phyloP scores from a whole-genome alignment of 2,113 vertebrate genomes.

The Microtus ochrogaster region DNA sequence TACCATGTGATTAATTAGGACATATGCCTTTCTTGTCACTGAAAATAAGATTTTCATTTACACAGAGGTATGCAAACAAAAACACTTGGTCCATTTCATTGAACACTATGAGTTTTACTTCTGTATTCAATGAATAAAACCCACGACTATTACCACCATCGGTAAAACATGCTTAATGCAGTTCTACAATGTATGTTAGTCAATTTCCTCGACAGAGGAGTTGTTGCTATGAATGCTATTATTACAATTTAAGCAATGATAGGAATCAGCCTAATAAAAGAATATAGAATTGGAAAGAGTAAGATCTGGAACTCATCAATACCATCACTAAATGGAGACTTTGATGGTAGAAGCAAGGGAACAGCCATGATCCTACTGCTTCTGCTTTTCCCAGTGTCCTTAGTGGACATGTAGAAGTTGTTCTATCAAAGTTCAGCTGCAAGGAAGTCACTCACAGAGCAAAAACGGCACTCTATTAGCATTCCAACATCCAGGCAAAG shows the following conservation, averaged over 20 bases:
- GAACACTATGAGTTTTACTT: background rate
- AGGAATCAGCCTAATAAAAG: background rate
- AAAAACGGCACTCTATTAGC: background rate
- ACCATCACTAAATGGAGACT: background rate
- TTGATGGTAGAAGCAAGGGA: background rate
- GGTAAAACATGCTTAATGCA: constrained; percentile 3
- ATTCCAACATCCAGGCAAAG: background rate
- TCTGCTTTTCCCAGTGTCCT: background rate
- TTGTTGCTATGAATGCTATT: background rate
- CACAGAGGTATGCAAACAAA: constrained; percentile 26
- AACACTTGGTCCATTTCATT: background rate
- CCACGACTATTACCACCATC: background rate
- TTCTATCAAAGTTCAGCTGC: background rate
- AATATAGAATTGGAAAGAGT: background rate
- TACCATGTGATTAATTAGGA: background rate
- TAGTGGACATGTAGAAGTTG: background rate
- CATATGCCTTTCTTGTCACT: background rate
- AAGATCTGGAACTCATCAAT: background rate
- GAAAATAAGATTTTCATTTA: constrained; percentile 40
- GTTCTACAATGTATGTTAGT: background rate
- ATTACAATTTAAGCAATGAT: constrained; percentile 36
- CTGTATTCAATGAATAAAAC: constrained; percentile 35
- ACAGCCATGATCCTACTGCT: background rate
- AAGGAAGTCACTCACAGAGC: background rate
- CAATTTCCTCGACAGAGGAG: constrained; percentile 5